Percentiles rank a stretch among this genome's conserved stretches.
Conservation (phyloP, 1,140 invertebrate genomes). For the Caenorhabditis briggsae region DNA sequence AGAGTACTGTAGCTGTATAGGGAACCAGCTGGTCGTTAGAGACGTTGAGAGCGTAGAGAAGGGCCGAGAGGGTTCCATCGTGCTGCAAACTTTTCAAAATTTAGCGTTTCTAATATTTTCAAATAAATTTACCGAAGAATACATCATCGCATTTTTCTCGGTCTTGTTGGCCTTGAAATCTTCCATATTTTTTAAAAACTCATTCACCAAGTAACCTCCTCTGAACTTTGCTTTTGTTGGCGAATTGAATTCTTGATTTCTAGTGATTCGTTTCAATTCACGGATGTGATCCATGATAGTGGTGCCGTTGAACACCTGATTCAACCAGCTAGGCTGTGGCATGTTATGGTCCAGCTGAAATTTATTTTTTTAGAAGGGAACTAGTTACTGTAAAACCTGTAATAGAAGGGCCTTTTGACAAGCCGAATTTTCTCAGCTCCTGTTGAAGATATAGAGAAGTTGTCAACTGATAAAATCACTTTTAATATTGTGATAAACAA, state of each 20-base stretch:
- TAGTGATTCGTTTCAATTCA: conserved; percentile 41
- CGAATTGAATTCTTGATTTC: conserved; percentile 39
- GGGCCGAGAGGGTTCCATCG: conserved; percentile 33
- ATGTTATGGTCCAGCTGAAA: conserved; percentile 42
- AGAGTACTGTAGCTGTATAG: conserved; percentile 40
- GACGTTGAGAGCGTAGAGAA: conserved; percentile 43
- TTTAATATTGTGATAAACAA: too few species aligned
- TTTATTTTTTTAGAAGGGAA: not conserved
- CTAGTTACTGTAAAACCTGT: too few species aligned
- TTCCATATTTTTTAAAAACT: conserved; percentile 23
- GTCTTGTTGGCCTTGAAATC: not conserved
- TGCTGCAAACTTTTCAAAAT: too few species aligned
- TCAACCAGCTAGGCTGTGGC: conserved; percentile 33
- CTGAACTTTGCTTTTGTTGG: conserved; percentile 23
- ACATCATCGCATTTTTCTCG: conserved; percentile 4
- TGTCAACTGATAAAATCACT: too few species aligned
- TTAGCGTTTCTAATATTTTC: too few species aligned
- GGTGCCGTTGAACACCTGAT: conserved; percentile 17
- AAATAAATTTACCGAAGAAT: too few species aligned
- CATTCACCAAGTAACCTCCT: conserved; percentile 42
- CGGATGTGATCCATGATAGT: conserved; percentile 49
- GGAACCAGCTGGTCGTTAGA: conserved; percentile 45
- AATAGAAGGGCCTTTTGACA: too few species aligned
- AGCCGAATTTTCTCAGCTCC: too few species aligned
- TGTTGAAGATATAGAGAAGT: too few species aligned